These are phyloP conservation scores for Anthoscopus minutus DNA, from an alignment of 2,113 vertebrate species.

Conservation along the genomic window DNA sequence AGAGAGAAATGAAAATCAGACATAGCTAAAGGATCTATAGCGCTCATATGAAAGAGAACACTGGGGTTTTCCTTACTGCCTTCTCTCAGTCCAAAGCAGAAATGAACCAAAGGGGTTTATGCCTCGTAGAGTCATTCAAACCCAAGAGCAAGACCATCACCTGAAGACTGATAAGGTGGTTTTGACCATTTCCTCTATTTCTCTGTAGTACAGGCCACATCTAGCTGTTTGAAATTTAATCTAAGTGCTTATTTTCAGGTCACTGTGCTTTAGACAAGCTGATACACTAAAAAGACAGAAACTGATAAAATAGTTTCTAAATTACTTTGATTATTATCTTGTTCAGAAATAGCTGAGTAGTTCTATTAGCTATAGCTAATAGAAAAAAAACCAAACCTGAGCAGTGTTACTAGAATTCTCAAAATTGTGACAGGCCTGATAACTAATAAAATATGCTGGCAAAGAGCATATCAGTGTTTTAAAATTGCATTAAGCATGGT, in stretches of 20 bases:
- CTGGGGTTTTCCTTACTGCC: background rate
- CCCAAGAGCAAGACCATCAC: background rate
- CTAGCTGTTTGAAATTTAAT: background rate
- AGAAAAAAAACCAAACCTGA: background rate
- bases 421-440: background rate
- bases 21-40: background rate
- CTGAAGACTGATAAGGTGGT: background rate
- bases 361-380: background rate
- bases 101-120: background rate
- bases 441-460: background rate
- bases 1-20: background rate
- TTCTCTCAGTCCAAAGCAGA: background rate
- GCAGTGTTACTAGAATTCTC: background rate
- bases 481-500: background rate
- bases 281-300: background rate
- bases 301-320: background rate
- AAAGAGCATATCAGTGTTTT: background rate
- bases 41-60: background rate
- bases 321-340: background rate
- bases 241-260: background rate
- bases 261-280: background rate
- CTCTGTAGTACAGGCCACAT: background rate
- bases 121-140: background rate
- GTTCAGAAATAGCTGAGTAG: background rate
- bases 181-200: background rate